These are phyloP conservation scores for Hermodice carunculata DNA, from an alignment of 2,888 invertebrate genomes.

Conservation along the genomic window DNA sequence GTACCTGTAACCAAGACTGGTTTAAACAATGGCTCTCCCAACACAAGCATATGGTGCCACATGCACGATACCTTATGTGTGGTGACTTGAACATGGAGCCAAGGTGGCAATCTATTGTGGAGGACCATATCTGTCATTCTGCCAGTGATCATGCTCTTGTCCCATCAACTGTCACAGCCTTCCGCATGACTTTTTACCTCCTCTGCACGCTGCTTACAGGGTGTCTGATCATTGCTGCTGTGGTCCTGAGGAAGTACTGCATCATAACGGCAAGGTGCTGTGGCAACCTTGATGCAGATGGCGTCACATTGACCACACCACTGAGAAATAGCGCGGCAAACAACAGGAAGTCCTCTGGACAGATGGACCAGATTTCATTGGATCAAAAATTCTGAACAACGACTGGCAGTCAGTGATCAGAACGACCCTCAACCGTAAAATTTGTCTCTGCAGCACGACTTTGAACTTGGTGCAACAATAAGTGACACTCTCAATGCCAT, in stretches of 20 bases:
- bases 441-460: slow-evolving; percentile 9
- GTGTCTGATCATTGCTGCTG: background rate
- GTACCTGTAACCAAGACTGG: no score
- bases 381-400: background rate
- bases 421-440: background rate
- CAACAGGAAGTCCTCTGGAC: slow-evolving; percentile 9
- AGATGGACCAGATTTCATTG: background rate
- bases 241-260: background rate
- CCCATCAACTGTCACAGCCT: no score
- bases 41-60: no score
- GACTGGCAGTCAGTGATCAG: background rate
- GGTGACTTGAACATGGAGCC: no score
- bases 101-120: no score
- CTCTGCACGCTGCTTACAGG: background rate
- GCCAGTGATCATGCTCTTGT: no score
- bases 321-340: background rate
- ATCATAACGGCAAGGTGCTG: slow-evolving; percentile 6
- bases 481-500: slow-evolving; percentile 6
- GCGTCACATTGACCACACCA: slow-evolving; percentile 4
- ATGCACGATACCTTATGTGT: no score
- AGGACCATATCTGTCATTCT: no score
- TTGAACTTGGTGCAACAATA: slow-evolving; percentile 6
- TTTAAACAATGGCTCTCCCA: no score
- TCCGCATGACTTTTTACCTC: no score
- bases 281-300: slow-evolving; percentile 3